These are phyloP conservation scores for Andrena bucephala DNA, from an alignment of 2,888 invertebrate species.

Conservation along the genomic window DNA sequence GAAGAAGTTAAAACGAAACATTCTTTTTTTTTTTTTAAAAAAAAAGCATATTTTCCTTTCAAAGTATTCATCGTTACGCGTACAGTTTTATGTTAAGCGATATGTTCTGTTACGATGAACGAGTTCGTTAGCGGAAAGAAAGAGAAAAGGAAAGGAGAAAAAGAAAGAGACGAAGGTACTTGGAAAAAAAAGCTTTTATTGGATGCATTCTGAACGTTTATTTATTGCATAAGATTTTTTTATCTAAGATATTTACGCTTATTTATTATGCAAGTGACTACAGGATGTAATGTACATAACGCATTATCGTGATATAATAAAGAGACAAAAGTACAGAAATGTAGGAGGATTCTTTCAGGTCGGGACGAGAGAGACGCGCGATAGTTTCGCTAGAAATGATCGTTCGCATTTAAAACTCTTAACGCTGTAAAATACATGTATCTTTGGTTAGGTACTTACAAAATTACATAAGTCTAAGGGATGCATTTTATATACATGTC, in stretches of 20 bases:
- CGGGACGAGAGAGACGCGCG: conserved; percentile 9
- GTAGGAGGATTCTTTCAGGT: conserved; percentile 54
- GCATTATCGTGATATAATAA: conserved; percentile 77
- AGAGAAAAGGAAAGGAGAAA: conserved; percentile 1
- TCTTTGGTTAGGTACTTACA: conserved; percentile 52
- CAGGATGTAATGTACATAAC: conserved; percentile 79
- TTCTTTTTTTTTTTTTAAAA: background rate
- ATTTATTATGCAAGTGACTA: conserved; percentile 75
- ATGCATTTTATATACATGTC: conserved; percentile 3
- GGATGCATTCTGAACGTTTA: conserved; percentile 57
- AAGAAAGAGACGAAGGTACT: conserved; percentile 14
- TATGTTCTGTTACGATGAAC: conserved; percentile 41
- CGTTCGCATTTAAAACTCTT: background rate
- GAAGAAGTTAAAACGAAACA: conserved; percentile 2
- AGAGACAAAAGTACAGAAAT: conserved; percentile 65
- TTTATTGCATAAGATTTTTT: conserved; percentile 71
- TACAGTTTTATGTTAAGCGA: conserved; percentile 35
- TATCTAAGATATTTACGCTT: conserved; percentile 70
- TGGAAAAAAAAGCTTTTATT: conserved; percentile 27
- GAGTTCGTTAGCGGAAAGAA: conserved; percentile 25
- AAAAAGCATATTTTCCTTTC: conserved; percentile 10
- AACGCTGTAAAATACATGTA: conserved; percentile 4
- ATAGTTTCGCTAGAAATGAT: conserved; percentile 14
- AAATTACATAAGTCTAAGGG: conserved; percentile 20
- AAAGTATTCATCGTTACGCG: conserved; percentile 33